phyloP scores from a whole-genome alignment of 1,140 invertebrate genomes.

The Condylostylus longicornis region DNA sequence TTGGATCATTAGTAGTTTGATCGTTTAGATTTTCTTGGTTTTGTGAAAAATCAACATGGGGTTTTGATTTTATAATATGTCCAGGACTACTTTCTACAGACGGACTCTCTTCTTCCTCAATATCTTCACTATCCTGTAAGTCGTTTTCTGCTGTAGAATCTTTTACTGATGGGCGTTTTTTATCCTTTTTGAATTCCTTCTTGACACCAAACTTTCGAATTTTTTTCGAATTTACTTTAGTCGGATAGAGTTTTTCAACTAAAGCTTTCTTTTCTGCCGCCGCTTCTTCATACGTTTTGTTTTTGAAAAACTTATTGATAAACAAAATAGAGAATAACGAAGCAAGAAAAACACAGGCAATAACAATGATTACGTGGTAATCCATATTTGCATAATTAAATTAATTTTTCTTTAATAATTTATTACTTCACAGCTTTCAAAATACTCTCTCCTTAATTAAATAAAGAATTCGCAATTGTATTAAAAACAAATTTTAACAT shows the following conservation, averaged over 20 bases:
- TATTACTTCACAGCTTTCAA: no score
- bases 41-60: slow-evolving; percentile 31
- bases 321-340: slow-evolving; percentile 27
- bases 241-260: slow-evolving; percentile 26
- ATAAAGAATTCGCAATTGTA: no score
- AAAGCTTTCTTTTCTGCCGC: slow-evolving; percentile 26
- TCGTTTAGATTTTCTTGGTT: slow-evolving; percentile 26
- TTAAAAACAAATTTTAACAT: no score
- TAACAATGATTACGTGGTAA: slow-evolving; percentile 30
- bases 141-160: slow-evolving; percentile 17
- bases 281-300: slow-evolving; percentile 30
- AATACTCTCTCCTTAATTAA: no score
- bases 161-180: slow-evolving; percentile 22
- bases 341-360: slow-evolving; percentile 28
- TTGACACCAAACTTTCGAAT: slow-evolving; percentile 16
- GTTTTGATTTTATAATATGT: slow-evolving; percentile 25
- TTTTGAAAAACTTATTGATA: slow-evolving; percentile 28
- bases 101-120: slow-evolving; percentile 23
- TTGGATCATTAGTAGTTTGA: slow-evolving; percentile 1
- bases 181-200: slow-evolving; percentile 27
- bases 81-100: slow-evolving; percentile 19
- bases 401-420: no score
- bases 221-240: slow-evolving; percentile 15
- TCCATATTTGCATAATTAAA: slow-evolving; percentile 33
- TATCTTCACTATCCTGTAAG: slow-evolving; percentile 24